These are phyloP conservation scores for Drosophila picticornis DNA, from an alignment of 2,888 invertebrate species.

Conservation along the genomic window DNA sequence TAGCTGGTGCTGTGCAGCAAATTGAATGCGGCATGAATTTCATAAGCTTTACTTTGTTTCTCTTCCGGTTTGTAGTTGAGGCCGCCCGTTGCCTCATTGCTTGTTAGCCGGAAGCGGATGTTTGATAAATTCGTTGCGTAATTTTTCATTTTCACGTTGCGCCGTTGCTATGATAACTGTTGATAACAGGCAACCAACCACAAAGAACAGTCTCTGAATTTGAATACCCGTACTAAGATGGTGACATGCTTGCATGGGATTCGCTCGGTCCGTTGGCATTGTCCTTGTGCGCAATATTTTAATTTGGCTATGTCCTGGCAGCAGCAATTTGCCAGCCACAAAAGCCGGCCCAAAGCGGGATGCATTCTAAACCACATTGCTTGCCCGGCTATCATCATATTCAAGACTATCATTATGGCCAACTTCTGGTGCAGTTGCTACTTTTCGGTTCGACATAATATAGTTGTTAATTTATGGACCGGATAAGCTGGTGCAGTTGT, in stretches of 20 bases:
- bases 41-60: conserved; percentile 36
- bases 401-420: conserved; percentile 12
- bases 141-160: conserved; percentile 51
- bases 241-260: neutral
- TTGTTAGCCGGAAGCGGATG: conserved; percentile 68
- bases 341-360: conserved; percentile 5
- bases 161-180: conserved; percentile 59
- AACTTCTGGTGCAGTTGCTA: conserved; percentile 13
- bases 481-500: conserved; percentile 46
- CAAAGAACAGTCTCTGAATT: conserved; percentile 7
- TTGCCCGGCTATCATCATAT: conserved; percentile 10
- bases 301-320: conserved; percentile 43
- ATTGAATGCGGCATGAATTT: conserved; percentile 34
- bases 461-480: conserved; percentile 58
- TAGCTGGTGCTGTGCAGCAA: conserved; percentile 17
- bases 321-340: conserved; percentile 34
- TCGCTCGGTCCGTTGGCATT: conserved; percentile 13
- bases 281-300: conserved; percentile 36
- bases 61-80: conserved; percentile 38
- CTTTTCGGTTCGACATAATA: conserved; percentile 36
- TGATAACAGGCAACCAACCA: conserved; percentile 44
- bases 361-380: conserved; percentile 20
- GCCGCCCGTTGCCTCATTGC: conserved; percentile 6
- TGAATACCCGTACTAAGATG: neutral
- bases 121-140: conserved; percentile 71